Conservation (phyloP, 2,113 vertebrate species). For the Amblyornis subalaris region DNA sequence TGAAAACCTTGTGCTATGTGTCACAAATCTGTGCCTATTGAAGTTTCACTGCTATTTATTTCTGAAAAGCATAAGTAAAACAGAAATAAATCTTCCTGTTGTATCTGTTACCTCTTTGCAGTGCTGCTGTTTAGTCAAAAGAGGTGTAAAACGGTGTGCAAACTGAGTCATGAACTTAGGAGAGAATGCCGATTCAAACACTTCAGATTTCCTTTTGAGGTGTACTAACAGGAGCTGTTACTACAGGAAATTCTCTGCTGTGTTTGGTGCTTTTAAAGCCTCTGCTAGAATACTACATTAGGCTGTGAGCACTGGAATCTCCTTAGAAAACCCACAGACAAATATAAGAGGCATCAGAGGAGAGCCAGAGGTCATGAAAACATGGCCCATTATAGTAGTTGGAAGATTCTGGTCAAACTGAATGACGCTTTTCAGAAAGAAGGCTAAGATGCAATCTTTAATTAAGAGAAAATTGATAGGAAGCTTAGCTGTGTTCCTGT, state of each 20-base stretch:
- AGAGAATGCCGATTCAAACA: background rate
- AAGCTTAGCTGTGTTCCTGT: background rate
- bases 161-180: background rate
- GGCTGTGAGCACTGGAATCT: background rate
- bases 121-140: background rate
- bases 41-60: background rate
- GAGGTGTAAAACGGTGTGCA: background rate
- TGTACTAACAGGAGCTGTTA: background rate
- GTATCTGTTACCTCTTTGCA: background rate
- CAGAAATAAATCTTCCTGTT: background rate
- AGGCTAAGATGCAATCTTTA: background rate
- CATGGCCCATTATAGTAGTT: background rate
- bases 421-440: background rate
- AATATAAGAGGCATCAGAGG: background rate
- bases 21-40: background rate
- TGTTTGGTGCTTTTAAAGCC: background rate
- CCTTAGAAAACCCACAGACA: background rate
- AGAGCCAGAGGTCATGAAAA: background rate
- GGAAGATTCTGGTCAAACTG: background rate
- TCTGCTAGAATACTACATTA: background rate
- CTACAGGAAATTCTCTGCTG: background rate
- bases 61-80: background rate
- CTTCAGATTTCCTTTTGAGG: background rate
- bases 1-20: background rate
- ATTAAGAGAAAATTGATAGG: background rate